phyloP scores from a whole-genome alignment of 2,888 invertebrate genomes.

The Dendrolimus houi region DNA sequence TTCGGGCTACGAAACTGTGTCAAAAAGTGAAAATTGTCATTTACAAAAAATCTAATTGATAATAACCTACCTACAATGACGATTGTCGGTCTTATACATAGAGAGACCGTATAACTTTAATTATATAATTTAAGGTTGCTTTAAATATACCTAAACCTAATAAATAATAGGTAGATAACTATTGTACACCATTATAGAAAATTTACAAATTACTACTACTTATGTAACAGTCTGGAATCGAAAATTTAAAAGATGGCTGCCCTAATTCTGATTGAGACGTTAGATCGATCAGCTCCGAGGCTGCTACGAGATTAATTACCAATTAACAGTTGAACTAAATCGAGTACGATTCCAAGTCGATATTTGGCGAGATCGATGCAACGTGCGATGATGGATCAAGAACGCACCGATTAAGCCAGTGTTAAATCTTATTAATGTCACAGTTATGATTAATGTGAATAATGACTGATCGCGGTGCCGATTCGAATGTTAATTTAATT shows the following conservation, averaged over 20 bases:
- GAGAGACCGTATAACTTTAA: too few species aligned
- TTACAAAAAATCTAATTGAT: too few species aligned
- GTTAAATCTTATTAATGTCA: slow-evolving; percentile 33
- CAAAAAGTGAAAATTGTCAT: too few species aligned
- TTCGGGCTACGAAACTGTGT: too few species aligned
- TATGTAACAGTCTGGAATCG: too few species aligned
- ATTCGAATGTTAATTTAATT: neutral
- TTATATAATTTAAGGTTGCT: too few species aligned
- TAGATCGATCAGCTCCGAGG: neutral
- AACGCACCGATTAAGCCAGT: slow-evolving; percentile 9
- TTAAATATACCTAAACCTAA: too few species aligned
- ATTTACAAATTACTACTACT: too few species aligned
- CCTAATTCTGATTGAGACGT: neutral
- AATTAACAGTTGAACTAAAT: neutral
- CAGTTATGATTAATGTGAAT: slow-evolving; percentile 32
- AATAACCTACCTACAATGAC: too few species aligned
- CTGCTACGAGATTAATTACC: neutral
- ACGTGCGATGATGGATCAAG: slow-evolving; percentile 21
- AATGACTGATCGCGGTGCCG: slow-evolving; percentile 17
- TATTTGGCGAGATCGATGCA: neutral
- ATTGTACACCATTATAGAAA: too few species aligned
- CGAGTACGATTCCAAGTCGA: neutral
- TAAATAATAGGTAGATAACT: too few species aligned
- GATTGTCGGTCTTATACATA: too few species aligned
- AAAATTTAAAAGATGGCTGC: neutral